These are phyloP conservation scores for Lamprotornis superbus DNA, from an alignment of 2,113 vertebrate genomes.

Conservation along the genomic window DNA sequence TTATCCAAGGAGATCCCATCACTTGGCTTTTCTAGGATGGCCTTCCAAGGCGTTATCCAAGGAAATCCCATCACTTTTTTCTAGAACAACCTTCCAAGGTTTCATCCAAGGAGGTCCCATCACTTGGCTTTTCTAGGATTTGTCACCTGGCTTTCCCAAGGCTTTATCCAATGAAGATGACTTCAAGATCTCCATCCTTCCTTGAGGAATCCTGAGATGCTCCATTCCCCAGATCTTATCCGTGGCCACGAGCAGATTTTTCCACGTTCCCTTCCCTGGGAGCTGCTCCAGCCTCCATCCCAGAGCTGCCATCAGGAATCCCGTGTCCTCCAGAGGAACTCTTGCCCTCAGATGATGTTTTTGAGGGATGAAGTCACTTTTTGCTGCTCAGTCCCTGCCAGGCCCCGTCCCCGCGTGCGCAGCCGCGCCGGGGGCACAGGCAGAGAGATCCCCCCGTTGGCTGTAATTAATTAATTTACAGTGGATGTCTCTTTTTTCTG, in stretches of 20 bases:
- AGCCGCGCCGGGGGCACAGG: background rate
- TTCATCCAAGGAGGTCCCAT: background rate
- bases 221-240: background rate
- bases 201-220: background rate
- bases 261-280: background rate
- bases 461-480: slow-evolving; percentile 21
- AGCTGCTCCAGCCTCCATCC: background rate
- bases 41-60: background rate
- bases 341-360: background rate
- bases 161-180: background rate
- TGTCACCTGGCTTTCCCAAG: background rate
- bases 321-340: background rate
- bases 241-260: accelerated
- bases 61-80: background rate
- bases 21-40: background rate
- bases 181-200: background rate
- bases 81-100: background rate
- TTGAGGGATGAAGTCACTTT: background rate
- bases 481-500: slow-evolving; percentile 48
- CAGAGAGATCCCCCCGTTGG: background rate
- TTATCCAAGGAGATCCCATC: background rate
- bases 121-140: background rate
- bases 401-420: background rate
- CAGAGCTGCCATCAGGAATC: accelerated
- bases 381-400: accelerated